These are phyloP conservation scores for Smutsia gigantea DNA, from an alignment of 2,797 vertebrate genomes.

Conservation along the genomic window DNA sequence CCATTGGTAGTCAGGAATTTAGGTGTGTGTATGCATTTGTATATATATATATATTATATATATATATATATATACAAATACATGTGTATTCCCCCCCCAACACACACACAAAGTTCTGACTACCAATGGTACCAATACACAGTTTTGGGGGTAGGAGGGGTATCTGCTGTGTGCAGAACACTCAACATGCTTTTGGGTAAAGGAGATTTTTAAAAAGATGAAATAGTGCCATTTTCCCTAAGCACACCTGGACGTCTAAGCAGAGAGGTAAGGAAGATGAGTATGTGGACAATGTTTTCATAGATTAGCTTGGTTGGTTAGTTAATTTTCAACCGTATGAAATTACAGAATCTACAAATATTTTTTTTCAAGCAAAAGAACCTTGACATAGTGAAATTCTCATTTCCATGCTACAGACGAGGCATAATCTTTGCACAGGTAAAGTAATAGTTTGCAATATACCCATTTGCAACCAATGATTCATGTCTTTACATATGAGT, in stretches of 20 bases:
- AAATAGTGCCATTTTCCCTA: not conserved
- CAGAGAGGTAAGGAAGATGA: not conserved
- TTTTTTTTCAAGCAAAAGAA: not conserved
- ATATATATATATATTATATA: not conserved
- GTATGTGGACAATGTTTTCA: not conserved
- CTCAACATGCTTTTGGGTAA: not conserved
- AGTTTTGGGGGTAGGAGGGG: not conserved
- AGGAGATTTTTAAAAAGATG: not conserved
- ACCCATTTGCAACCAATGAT: not conserved
- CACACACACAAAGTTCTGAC: not conserved
- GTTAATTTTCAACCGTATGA: not conserved
- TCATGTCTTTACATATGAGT: not conserved
- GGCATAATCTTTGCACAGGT: conserved; percentile 5
- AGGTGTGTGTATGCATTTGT: not conserved
- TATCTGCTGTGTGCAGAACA: not conserved
- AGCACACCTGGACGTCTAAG: not conserved
- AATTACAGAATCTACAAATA: not conserved
- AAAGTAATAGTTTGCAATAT: not conserved
- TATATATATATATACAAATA: too few relatives aligned
- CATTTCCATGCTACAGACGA: too few relatives aligned
- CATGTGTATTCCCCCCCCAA: too few relatives aligned
- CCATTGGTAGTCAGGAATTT: not conserved
- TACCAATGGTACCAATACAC: not conserved
- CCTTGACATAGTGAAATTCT: not conserved
- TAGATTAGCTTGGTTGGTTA: not conserved